Evolutionary conservation across 2,888 invertebrate species (phyloP).

Genomic region (Furcula furcula): DNA sequence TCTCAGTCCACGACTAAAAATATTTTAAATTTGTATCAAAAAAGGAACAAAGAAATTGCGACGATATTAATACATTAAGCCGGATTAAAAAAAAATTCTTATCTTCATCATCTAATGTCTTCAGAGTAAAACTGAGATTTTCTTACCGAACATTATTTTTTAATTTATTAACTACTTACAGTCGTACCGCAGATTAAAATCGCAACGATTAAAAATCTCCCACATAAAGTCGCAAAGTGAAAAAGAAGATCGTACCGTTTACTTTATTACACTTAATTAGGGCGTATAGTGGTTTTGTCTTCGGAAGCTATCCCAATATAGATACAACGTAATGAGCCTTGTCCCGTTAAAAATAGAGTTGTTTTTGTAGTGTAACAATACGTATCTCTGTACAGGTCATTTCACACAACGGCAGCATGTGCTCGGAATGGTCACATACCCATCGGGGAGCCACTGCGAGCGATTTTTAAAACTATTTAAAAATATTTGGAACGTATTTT

Average conservation of each 20-base stretch:
- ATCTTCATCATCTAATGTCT: too few relatives aligned
- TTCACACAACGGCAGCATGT: constrained; percentile 46
- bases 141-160: too few relatives aligned
- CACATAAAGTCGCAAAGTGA: constrained; percentile 7
- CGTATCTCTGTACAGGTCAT: constrained; percentile 25
- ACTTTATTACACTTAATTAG: constrained; percentile 52
- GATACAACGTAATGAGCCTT: neutral
- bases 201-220: constrained; percentile 2
- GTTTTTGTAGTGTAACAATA: neutral
- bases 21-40: too few relatives aligned
- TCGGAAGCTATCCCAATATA: constrained; percentile 1
- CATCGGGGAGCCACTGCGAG: constrained; percentile 24
- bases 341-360: neutral
- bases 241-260: constrained; percentile 8
- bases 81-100: too few relatives aligned
- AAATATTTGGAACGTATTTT: neutral
- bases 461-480: constrained; percentile 11
- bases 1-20: too few relatives aligned
- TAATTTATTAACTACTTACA: too few relatives aligned
- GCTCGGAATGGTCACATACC: constrained; percentile 40
- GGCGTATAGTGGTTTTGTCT: constrained; percentile 18
- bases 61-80: too few relatives aligned
- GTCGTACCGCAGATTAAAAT: neutral
- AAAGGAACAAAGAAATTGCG: too few relatives aligned
- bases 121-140: too few relatives aligned